Base-by-base conservation (phyloP, 2,113 vertebrate genomes). In the Chaenocephalus aceratus region DNA sequence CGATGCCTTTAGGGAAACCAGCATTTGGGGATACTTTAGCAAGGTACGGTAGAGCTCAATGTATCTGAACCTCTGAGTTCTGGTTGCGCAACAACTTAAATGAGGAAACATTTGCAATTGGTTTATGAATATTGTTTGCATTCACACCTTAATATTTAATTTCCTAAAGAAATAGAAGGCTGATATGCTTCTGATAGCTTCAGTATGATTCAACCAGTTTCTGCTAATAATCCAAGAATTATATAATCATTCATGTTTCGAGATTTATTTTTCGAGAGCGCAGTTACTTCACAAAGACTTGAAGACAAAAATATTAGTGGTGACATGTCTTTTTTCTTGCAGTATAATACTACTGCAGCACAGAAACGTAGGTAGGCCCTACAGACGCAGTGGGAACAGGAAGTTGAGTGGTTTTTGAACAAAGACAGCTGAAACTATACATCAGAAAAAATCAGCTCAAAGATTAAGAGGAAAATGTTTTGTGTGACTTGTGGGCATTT, bases 301-400 rank as follows among this genome's bases (percentile, higher is more conserved):
- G 5, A 44, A 45, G 11, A 52, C 10, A 23, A 64, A 67, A 36
- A 10, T 7, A 12, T 13, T 30, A 49, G 9, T 57, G 26, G 44
- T 70, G 4, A 21, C 45, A 34, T 67, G 12, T 16, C 1, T n/a
- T 21, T 18, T 21, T 14, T 8, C 79, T 72, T 91, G 88, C 84
- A 89, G 91, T 92, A 89, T 72, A 63, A 83, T 1, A 23, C 58
- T 88, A 88, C 88, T 90, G 84, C 90, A 91, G 57, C 59, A 72
- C 18, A 51, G 54, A 68, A 44, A 13, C 2, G 0, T 51, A 49
- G 72, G 44, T 21, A 21, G 21, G 21, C 45, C 45, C 67, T 56
- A 30, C 65, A 58, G 15, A 54, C 26, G 6, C 52, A 62, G 53
- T 7, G 56, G 48, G 18, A 66, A 16, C 30, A 23, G 51, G 63